Evolutionary conservation across 92 coral and sea anemone species (phyloP).

Genomic region (Virgularia gustaviana): DNA sequence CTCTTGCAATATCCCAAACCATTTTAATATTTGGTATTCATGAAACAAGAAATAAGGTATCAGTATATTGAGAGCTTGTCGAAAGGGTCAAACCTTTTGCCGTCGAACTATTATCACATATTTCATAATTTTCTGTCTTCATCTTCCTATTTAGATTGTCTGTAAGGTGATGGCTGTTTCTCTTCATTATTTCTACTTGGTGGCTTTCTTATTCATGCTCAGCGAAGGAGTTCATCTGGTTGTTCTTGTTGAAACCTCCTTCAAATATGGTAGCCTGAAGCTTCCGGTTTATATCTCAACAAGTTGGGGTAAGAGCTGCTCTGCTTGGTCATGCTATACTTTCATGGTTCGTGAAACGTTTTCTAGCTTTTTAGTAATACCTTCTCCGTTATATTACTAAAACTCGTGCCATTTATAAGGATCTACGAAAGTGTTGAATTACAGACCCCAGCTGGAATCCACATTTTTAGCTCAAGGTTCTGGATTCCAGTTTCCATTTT

Average conservation of each 20-base stretch:
- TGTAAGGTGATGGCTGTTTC: conserved; percentile 14
- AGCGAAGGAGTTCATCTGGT: conserved; percentile 24
- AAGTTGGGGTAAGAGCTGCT: conserved; percentile 30
- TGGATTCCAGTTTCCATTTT: too few relatives aligned
- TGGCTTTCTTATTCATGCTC: conserved; percentile 24
- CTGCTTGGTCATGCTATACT: too few relatives aligned
- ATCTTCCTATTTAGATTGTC: not conserved
- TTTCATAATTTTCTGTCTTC: too few relatives aligned
- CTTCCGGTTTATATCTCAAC: conserved; percentile 9
- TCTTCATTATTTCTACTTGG: conserved; percentile 32
- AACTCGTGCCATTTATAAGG: too few relatives aligned
- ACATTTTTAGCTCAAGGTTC: too few relatives aligned
- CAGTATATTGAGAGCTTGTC: not conserved
- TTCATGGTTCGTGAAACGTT: too few relatives aligned
- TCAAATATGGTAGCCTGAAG: conserved; percentile 4
- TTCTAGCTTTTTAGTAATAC: too few relatives aligned
- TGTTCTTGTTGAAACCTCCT: conserved; percentile 24
- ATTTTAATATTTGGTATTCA: conserved; percentile 20
- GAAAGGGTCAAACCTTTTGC: not conserved
- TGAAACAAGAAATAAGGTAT: conserved; percentile 21
- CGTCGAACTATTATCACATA: too few relatives aligned
- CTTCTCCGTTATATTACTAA: too few relatives aligned
- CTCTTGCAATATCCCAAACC: conserved; percentile 22
- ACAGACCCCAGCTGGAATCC: too few relatives aligned
- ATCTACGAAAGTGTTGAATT: too few relatives aligned